Percentiles rank a stretch among this genome's conserved stretches.
These are phyloP conservation scores for Onychostoma macrolepis DNA, from an alignment of 2,113 vertebrate species.

Conservation along the genomic window DNA sequence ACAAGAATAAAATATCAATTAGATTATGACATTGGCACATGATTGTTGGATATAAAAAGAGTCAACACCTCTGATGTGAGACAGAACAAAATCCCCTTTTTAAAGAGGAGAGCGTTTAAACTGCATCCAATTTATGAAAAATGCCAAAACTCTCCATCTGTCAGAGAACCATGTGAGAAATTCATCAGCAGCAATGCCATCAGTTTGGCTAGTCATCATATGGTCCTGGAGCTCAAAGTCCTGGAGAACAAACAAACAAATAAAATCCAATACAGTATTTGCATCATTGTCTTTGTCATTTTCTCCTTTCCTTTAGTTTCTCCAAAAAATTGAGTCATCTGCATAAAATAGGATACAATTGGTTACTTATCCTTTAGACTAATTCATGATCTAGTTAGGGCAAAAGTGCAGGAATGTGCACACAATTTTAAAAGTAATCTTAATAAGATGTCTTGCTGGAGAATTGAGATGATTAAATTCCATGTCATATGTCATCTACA, in stretches of 20 bases:
- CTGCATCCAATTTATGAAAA: background rate
- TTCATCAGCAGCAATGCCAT: background rate
- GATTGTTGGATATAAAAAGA: background rate
- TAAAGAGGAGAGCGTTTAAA: background rate
- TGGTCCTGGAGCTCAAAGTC: background rate
- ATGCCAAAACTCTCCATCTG: conserved; percentile 4
- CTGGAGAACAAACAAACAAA: background rate
- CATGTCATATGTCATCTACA: background rate
- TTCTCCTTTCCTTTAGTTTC: background rate
- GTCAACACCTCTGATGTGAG: background rate
- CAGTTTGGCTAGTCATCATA: background rate
- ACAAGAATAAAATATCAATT: background rate
- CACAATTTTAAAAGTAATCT: background rate
- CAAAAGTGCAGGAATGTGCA: background rate
- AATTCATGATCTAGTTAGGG: background rate
- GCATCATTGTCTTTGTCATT: background rate
- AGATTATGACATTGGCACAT: background rate
- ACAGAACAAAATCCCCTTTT: background rate
- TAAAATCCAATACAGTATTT: conserved; percentile 37
- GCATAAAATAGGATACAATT: conserved; percentile 19
- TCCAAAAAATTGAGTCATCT: background rate
- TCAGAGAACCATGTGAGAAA: background rate
- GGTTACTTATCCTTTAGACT: background rate
- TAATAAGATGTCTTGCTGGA: conserved; percentile 24
- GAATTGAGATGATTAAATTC: conserved; percentile 24